Conservation (phyloP, 2,113 vertebrate genomes). For the Caloenas nicobarica region DNA sequence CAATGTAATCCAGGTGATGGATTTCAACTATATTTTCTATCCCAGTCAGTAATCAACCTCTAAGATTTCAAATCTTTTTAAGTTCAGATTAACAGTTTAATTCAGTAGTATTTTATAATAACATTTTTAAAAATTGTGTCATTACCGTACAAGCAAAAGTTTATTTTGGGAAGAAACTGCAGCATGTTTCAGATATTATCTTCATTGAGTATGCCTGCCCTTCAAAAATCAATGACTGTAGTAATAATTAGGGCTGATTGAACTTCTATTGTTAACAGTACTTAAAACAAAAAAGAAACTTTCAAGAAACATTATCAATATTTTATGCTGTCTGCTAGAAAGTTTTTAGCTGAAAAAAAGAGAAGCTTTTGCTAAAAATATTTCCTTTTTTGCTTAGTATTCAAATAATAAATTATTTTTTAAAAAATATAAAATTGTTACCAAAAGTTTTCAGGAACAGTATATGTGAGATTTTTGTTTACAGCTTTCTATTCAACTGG, state of each 20-base stretch:
- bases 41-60: background rate
- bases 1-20: background rate
- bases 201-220: background rate
- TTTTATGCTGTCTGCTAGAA: background rate
- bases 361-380: background rate
- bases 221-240: background rate
- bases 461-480: background rate
- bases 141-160: background rate
- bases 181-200: background rate
- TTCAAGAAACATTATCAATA: background rate
- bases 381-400: background rate
- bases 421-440: background rate
- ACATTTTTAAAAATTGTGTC: fast-evolving
- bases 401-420: background rate
- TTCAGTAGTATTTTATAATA: background rate
- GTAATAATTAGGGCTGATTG: background rate
- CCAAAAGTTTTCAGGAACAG: background rate
- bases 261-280: background rate
- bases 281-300: background rate
- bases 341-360: background rate
- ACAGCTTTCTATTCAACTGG: background rate
- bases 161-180: background rate
- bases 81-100: background rate
- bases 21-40: background rate
- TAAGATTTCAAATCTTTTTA: background rate